phyloP scores from a whole-genome alignment of 2,797 vertebrate genomes.

The Chloroceryle amazona region DNA sequence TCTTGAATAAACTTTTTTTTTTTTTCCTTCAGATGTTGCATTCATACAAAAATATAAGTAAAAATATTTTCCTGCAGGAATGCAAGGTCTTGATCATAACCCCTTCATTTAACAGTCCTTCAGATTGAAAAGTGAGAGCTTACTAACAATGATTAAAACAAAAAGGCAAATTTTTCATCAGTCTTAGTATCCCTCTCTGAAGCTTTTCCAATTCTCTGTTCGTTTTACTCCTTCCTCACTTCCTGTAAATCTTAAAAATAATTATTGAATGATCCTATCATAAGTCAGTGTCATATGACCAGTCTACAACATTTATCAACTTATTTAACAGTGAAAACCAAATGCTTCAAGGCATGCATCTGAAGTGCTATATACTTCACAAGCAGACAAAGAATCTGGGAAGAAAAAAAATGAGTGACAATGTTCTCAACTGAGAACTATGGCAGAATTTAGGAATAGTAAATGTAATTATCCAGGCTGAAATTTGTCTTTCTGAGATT shows the following conservation, averaged over 20 bases:
- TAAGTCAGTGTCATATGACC: not conserved
- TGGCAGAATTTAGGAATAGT: not conserved
- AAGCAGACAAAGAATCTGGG: not conserved
- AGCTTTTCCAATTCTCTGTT: not conserved
- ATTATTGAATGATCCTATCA: not conserved
- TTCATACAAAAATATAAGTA: constrained; percentile 4
- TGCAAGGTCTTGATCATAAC: not conserved
- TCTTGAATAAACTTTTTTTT: not conserved
- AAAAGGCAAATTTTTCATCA: not conserved
- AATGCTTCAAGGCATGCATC: not conserved
- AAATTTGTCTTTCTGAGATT: not conserved
- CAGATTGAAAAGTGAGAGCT: not conserved
- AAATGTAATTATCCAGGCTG: not conserved
- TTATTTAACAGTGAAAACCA: not conserved
- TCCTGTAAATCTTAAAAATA: not conserved
- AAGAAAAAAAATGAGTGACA: not conserved
- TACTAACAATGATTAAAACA: not conserved
- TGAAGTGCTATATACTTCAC: not conserved
- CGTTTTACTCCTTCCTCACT: not conserved
- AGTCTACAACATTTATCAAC: not conserved
- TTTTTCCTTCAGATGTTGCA: not conserved
- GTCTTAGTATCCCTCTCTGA: not conserved
- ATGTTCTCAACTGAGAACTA: not conserved
- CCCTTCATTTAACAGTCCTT: not conserved
- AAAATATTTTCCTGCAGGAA: constrained; percentile 33